Percentiles rank a stretch among this genome's conserved stretches.
Evolutionary conservation across 2,888 invertebrate species (phyloP).

Genomic region (Altica lythri): DNA sequence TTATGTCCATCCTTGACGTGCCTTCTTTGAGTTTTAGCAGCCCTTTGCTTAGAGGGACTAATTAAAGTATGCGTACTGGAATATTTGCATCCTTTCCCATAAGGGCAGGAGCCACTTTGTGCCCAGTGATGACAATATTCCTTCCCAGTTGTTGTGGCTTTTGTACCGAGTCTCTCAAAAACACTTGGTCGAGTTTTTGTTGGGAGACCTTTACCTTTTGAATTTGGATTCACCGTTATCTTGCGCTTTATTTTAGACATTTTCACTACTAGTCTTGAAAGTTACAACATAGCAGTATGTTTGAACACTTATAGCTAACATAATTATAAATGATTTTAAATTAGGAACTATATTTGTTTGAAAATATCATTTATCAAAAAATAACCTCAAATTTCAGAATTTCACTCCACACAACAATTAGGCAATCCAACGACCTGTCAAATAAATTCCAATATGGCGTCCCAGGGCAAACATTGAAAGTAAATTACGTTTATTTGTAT

Average conservation of each 20-base stretch:
- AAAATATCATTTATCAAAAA: slow-evolving; percentile 8
- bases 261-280: slow-evolving; percentile 46
- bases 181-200: slow-evolving; percentile 72
- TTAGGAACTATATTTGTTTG: not conserved
- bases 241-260: slow-evolving; percentile 75
- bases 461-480: too few relatives aligned
- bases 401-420: too few relatives aligned
- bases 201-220: slow-evolving; percentile 62
- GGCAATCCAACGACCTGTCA: too few relatives aligned
- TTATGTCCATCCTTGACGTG: slow-evolving; percentile 48
- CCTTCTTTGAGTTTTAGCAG: slow-evolving; percentile 65
- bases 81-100: slow-evolving; percentile 79
- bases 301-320: slow-evolving; percentile 20
- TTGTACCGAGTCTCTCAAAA: slow-evolving; percentile 81
- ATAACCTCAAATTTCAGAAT: not conserved
- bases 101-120: slow-evolving; percentile 76
- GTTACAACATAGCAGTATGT: slow-evolving; percentile 3
- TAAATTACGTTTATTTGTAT: too few relatives aligned
- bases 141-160: slow-evolving; percentile 60
- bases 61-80: slow-evolving; percentile 74
- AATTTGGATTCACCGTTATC: slow-evolving; percentile 73
- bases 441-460: too few relatives aligned
- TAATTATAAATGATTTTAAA: slow-evolving; percentile 19
- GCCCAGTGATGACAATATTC: slow-evolving; percentile 80
- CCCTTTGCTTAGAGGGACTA: slow-evolving; percentile 75